Base-by-base conservation (phyloP, 2,113 vertebrate species). In the Hyperoodon ampullatus region DNA sequence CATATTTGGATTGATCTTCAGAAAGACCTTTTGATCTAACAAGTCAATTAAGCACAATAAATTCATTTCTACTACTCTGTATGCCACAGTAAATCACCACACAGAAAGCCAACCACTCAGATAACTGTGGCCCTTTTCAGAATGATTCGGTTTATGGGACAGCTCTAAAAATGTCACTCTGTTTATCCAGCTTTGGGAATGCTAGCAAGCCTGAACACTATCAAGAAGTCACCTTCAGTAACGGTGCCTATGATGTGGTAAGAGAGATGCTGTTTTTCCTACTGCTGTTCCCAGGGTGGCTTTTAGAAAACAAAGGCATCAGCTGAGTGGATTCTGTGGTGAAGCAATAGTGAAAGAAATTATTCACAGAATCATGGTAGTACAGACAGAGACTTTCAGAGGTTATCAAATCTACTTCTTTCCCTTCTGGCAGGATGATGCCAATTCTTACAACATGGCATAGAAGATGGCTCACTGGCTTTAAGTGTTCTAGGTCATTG, bases 281-380 rank as follows among this genome's bases (percentile, higher is more conserved):
- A 77, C 75, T 11, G 42, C 58, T n/a, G 60, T 75, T 88, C 82
- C 74, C 93, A 90, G 77, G 58, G 47, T 15, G 33, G 75, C 30
- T 77, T 94, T 95, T 33, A 63, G 61, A 81, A 96, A 96, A 92
- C 83, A 96, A 89, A 93, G 71, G 26, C 95, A 66, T 65, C 19
- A 35, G 35, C 77, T 58, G 8, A 60, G 60, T 82, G 85, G 63
- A 23, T 72, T 95, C 55, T 74, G 50, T 68, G 42, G n/a, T 39
- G 89, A 96, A 77, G n/a, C 75, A 82, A 53, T 8, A 10, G n/a
- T 61, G 44, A 83, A 35, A 55, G 72, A 81, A 70, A 11, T 61
- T 70, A 23, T 72, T 94, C 93, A 65, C 1, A 70, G 75, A 85
- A n/a, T 81, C 35, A 14, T 12, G 58, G 44, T 24, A 26, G 30